A percentile compares a stretch with the other conserved stretches of the same genome.
phyloP scores from a whole-genome alignment of 2,888 invertebrate genomes.

The Palloptera scutellata region DNA sequence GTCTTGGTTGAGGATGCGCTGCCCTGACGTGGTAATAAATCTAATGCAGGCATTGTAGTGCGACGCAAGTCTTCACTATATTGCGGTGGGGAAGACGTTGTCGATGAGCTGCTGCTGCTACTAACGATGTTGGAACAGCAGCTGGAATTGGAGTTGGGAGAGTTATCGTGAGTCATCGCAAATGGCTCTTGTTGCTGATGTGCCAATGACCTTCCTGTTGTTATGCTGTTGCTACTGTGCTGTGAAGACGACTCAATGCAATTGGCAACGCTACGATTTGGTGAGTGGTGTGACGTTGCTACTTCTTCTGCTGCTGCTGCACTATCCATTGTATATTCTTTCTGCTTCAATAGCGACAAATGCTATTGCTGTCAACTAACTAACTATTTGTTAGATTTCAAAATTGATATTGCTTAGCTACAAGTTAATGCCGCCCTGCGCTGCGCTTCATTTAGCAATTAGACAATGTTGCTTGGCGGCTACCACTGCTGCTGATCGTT shows the following conservation, averaged over 20 bases:
- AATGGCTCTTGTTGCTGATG: conserved; percentile 15
- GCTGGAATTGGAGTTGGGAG: conserved; percentile 12
- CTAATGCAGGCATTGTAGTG: conserved; percentile 37
- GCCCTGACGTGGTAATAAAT: conserved; percentile 45
- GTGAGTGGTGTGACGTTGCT: conserved; percentile 12
- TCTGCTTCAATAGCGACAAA: not conserved
- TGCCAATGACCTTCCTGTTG: not conserved
- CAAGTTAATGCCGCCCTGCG: not conserved
- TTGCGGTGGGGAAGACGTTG: conserved; percentile 54
- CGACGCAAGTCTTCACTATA: conserved; percentile 53
- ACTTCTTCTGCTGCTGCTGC: conserved; percentile 22
- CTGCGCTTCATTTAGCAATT: not conserved
- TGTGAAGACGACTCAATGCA: conserved; percentile 15
- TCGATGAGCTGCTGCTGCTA: conserved; percentile 23
- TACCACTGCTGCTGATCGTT: not conserved
- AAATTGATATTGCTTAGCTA: not conserved
- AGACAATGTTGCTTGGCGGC: not conserved
- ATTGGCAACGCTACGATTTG: conserved; percentile 16
- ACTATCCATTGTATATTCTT: conserved; percentile 13
- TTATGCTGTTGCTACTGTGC: not conserved
- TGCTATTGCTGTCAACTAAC: not conserved
- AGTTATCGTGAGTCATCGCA: conserved; percentile 13
- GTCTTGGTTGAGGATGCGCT: conserved; percentile 56
- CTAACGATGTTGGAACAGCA: conserved; percentile 9
- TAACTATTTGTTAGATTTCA: conserved; percentile 1